A percentile compares a stretch with the other conserved stretches of the same genome.
Conservation (phyloP, 2,888 invertebrate genomes). For the Nasonovia ribisnigri region DNA sequence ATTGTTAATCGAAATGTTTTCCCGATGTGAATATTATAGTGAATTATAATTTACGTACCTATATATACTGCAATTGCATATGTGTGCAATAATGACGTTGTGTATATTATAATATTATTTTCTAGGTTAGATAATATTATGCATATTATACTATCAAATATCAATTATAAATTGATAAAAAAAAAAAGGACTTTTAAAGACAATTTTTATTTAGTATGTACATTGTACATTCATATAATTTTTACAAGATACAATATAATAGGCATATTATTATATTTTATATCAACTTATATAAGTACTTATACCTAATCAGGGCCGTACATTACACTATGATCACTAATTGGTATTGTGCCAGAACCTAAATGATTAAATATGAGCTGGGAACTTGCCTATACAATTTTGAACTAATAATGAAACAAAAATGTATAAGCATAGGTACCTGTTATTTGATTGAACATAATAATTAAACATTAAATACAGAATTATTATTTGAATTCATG, state of each 20-base stretch:
- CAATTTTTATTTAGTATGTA: too few relatives aligned
- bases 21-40: neutral
- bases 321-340: neutral
- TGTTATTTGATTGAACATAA: neutral
- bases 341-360: neutral
- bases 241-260: neutral
- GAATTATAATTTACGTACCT: neutral
- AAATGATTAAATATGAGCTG: neutral
- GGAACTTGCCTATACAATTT: neutral
- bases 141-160: too few relatives aligned
- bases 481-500: neutral
- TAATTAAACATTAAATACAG: neutral
- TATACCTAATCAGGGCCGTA: neutral
- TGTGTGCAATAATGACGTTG: neutral
- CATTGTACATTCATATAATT: neutral
- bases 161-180: too few relatives aligned
- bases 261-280: neutral
- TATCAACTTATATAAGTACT: neutral
- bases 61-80: neutral
- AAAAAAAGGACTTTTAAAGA: too few relatives aligned
- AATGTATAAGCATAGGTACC: neutral
- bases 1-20: conserved; percentile 17
- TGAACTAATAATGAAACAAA: neutral
- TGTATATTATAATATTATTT: neutral
- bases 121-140: neutral